These are phyloP conservation scores for Ceuthmochares aereus DNA, from an alignment of 2,113 vertebrate species.

Conservation along the genomic window DNA sequence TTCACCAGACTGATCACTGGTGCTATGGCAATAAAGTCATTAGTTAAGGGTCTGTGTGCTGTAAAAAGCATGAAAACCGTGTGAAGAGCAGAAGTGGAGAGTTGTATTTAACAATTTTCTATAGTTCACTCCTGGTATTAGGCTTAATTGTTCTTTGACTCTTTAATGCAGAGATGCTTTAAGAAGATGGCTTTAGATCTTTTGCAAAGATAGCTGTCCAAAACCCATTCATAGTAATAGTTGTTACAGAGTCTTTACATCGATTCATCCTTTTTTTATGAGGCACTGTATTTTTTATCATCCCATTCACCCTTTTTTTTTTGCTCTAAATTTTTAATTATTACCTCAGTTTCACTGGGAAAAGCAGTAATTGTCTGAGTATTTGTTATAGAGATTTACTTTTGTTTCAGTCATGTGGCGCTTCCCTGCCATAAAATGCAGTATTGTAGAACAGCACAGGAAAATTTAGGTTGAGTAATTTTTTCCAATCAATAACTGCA, in stretches of 20 bases:
- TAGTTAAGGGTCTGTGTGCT: not conserved
- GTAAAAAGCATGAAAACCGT: not conserved
- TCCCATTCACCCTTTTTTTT: not conserved
- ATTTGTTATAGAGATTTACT: conserved; percentile 40
- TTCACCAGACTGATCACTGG: not conserved
- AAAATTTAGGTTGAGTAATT: not conserved
- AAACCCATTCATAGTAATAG: not conserved
- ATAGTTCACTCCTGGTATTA: not conserved
- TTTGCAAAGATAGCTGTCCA: not conserved
- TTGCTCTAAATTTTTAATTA: conserved; percentile 55
- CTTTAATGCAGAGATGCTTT: not conserved
- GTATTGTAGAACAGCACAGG: not conserved
- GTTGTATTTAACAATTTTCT: not conserved
- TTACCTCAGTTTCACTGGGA: not conserved
- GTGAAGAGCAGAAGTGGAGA: not conserved
- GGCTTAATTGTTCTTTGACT: not conserved
- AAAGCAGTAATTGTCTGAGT: conserved; percentile 30
- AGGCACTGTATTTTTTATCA: conserved; percentile 5
- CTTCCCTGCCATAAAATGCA: not conserved
- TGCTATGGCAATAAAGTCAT: not conserved
- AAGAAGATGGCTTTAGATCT: not conserved
- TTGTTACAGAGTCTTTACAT: not conserved
- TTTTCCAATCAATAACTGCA: not conserved
- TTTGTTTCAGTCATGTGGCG: not conserved
- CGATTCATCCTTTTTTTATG: conserved; percentile 42